Percentiles rank a stretch among this genome's conserved stretches.
Evolutionary conservation across 2,113 vertebrate genomes (phyloP).

Genomic region (Zosterops japonicus): DNA sequence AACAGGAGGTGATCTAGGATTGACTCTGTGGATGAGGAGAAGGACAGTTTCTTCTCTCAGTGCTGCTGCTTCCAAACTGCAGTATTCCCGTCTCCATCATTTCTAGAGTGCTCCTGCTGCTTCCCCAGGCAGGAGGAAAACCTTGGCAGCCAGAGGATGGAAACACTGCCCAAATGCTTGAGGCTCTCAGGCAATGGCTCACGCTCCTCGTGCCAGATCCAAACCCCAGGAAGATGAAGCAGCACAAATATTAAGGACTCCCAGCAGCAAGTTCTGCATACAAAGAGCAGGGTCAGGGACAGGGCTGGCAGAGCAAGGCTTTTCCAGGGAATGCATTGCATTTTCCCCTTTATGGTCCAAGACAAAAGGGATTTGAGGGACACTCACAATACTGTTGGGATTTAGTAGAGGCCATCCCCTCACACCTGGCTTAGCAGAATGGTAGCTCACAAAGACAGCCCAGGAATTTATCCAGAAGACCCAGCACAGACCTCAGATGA

Average conservation of each 20-base stretch:
- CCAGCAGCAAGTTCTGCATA: background rate
- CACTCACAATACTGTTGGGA: background rate
- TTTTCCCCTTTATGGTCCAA: background rate
- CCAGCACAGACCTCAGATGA: no score
- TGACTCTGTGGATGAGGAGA: background rate
- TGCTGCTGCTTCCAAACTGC: background rate
- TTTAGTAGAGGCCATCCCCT: background rate
- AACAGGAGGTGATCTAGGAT: background rate
- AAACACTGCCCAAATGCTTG: background rate
- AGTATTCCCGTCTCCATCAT: background rate
- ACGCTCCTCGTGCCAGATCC: accelerated
- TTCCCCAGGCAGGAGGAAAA: background rate
- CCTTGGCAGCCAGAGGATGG: background rate
- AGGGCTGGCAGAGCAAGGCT: background rate
- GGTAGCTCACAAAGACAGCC: background rate
- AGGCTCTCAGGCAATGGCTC: background rate
- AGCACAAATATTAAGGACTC: background rate
- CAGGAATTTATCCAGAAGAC: background rate
- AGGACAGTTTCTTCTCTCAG: background rate
- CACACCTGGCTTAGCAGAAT: background rate
- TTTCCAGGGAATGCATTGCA: background rate
- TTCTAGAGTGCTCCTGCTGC: background rate
- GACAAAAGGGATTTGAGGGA: background rate
- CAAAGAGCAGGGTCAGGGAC: background rate
- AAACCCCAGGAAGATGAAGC: background rate